A percentile compares a stretch with the other conserved stretches of the same genome.
Conservation (phyloP, 2,888 invertebrate species). For the Hirtodrosophila alboralis region DNA sequence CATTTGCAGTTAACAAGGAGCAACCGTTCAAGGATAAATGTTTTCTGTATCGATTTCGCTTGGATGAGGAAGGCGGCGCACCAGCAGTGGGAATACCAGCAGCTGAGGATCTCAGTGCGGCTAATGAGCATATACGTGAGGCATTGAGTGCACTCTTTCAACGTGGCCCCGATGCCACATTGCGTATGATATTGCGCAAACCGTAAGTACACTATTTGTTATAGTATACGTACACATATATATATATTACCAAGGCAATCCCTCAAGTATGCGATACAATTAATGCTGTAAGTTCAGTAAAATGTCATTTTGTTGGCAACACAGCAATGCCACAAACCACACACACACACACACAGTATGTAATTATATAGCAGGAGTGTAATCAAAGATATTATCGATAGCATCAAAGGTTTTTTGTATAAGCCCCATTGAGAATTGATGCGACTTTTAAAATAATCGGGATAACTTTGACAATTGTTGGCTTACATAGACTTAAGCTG, state of each 20-base stretch:
- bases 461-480: no score
- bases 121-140: conserved; percentile 89
- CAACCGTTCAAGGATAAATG: conserved; percentile 93
- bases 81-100: conserved; percentile 85
- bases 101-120: conserved; percentile 87
- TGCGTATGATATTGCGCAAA: conserved; percentile 92
- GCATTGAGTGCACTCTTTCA: conserved; percentile 88
- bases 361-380: no score
- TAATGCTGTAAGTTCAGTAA: conserved; percentile 3
- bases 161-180: conserved; percentile 90
- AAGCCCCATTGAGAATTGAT: no score
- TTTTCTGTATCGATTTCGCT: conserved; percentile 91
- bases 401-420: no score
- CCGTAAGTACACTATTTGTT: conserved; percentile 86
- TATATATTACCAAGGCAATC: not conserved
- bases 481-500: no score
- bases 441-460: no score
- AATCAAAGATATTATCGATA: no score
- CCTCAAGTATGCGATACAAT: conserved; percentile 14
- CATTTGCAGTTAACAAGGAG: conserved; percentile 88
- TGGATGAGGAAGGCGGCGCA: conserved; percentile 88
- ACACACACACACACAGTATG: not conserved
- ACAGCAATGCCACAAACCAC: not conserved
- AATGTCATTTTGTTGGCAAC: conserved; percentile 1
- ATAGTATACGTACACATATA: no score